phyloP scores from a whole-genome alignment of 92 coral and sea anemone species.

The Bergia puertoricense region DNA sequence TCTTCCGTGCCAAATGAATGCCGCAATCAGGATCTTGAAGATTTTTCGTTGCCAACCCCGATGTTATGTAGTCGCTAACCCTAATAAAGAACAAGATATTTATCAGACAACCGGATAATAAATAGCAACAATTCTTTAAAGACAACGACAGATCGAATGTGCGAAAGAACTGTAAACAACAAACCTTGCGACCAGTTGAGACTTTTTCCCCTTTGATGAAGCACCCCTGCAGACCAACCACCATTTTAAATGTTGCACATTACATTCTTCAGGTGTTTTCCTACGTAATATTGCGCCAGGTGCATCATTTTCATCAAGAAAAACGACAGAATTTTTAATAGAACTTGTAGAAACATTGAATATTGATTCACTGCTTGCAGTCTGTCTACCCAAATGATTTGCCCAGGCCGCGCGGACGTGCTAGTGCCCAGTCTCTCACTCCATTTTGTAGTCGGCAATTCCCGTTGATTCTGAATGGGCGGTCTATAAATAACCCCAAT shows the following conservation, averaged over 20 bases:
- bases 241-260: background rate
- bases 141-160: background rate
- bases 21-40: constrained; percentile 38
- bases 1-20: constrained; percentile 31
- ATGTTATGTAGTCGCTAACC: constrained; percentile 38
- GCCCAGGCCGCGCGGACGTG: constrained; percentile 6
- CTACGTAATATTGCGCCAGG: background rate
- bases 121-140: background rate
- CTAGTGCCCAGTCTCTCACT: constrained; percentile 8
- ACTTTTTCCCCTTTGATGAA: background rate
- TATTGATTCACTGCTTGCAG: background rate
- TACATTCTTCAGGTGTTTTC: background rate
- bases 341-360: background rate
- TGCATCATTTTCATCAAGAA: background rate
- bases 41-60: constrained; percentile 11
- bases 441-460: constrained; percentile 5
- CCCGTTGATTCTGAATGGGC: no score
- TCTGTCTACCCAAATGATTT: constrained; percentile 19
- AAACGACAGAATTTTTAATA: constrained; percentile 8
- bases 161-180: background rate
- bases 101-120: background rate
- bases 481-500: no score
- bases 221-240: constrained; percentile 4
- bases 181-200: background rate
- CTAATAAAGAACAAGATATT: constrained; percentile 16